Evolutionary conservation across 2,888 invertebrate species (phyloP).

Genomic region (Mantis religiosa): DNA sequence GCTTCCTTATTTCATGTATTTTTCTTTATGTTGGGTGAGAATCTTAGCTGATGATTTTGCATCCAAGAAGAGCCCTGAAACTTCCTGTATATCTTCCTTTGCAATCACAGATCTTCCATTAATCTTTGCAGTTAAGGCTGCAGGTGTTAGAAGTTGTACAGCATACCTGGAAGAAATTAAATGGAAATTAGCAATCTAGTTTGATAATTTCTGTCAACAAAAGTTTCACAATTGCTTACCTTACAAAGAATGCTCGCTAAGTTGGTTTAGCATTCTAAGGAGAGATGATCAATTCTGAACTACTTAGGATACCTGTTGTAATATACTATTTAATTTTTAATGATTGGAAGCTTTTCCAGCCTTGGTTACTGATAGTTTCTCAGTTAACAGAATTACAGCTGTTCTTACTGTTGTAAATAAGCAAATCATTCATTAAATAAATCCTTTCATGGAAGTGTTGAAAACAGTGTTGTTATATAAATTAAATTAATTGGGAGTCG

Average conservation of each 20-base stretch:
- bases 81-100: slow-evolving; percentile 79
- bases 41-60: slow-evolving; percentile 94
- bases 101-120: slow-evolving; percentile 76
- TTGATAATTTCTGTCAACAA: not conserved
- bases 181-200: not conserved
- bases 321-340: too few species aligned
- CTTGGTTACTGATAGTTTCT: too few species aligned
- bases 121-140: slow-evolving; percentile 80
- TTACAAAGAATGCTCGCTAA: not conserved
- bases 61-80: slow-evolving; percentile 84
- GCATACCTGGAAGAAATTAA: slow-evolving; percentile 62
- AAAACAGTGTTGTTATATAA: too few species aligned
- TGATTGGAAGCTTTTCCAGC: too few species aligned
- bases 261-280: not conserved
- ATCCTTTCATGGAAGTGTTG: too few species aligned
- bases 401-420: too few species aligned
- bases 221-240: not conserved
- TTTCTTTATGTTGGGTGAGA: slow-evolving; percentile 81
- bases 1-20: slow-evolving; percentile 72
- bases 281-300: too few species aligned
- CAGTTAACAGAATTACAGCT: too few species aligned
- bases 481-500: too few species aligned
- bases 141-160: slow-evolving; percentile 90
- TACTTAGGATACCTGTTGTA: too few species aligned
- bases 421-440: too few species aligned